Conservation (phyloP, 2,113 vertebrate species). For the Amphilophus citrinellus region DNA sequence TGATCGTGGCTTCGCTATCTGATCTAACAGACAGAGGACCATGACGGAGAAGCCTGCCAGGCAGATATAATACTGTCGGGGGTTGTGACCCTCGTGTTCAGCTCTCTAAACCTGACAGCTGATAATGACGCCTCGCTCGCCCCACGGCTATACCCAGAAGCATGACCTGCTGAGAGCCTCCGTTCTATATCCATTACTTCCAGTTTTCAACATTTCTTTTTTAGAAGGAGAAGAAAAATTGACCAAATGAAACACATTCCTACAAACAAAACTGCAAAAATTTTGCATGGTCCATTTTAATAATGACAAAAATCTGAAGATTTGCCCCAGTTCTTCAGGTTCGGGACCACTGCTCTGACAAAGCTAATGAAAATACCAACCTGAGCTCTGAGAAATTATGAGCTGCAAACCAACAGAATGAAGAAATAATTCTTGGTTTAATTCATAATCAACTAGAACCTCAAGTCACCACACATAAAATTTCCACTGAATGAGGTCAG, state of each 20-base stretch:
- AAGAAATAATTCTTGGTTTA: background rate
- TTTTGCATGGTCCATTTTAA: too few species aligned
- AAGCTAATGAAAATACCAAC: background rate
- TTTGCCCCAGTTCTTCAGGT: too few species aligned
- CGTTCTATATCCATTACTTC: conserved; percentile 6
- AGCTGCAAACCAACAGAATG: background rate
- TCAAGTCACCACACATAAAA: background rate
- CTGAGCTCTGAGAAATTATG: background rate
- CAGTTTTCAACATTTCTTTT: conserved; percentile 2
- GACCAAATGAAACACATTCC: too few species aligned
- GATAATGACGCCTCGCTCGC: conserved; percentile 80
- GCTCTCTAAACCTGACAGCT: conserved; percentile 77
- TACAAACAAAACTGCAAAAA: too few species aligned
- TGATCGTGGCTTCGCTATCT: conserved; percentile 79
- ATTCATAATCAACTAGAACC: background rate
- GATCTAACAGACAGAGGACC: conserved; percentile 80
- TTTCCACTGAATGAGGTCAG: background rate
- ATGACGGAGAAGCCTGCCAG: conserved; percentile 81
- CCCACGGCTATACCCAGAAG: conserved; percentile 50
- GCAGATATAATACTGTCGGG: conserved; percentile 80
- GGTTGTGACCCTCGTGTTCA: conserved; percentile 76
- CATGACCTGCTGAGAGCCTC: conserved; percentile 51
- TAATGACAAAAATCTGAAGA: background rate
- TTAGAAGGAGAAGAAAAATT: background rate
- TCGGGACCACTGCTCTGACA: background rate